Percentiles rank a stretch among this genome's conserved stretches.
phyloP scores from a whole-genome alignment of 2,113 vertebrate genomes.

The Pterocles burchelli region DNA sequence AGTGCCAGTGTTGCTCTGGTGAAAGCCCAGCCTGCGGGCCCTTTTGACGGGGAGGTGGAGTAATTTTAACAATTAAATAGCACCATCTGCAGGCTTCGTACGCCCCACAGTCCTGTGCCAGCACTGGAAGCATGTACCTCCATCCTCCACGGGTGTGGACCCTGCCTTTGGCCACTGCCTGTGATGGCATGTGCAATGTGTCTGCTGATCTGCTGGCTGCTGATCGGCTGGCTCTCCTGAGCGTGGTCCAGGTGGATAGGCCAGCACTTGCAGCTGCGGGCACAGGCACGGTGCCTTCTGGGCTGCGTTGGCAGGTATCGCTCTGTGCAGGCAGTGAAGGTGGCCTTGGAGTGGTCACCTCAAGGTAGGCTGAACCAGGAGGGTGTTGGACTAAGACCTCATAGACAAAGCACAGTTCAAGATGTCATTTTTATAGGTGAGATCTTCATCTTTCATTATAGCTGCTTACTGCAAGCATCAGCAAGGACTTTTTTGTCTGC shows the following conservation, averaged over 20 bases:
- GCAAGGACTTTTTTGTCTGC: background rate
- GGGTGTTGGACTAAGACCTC: background rate
- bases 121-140: rapidly evolving
- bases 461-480: rapidly evolving
- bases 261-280: rapidly evolving
- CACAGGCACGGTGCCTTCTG: rapidly evolving
- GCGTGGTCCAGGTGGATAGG: rapidly evolving
- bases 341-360: background rate
- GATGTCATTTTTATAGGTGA: background rate
- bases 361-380: background rate
- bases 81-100: conserved; percentile 14
- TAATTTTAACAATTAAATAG: conserved; percentile 23
- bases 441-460: background rate
- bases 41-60: background rate
- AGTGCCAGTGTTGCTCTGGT: background rate
- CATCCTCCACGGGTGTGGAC: rapidly evolving
- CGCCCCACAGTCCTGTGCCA: rapidly evolving
- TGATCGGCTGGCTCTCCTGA: background rate
- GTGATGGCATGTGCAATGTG: rapidly evolving
- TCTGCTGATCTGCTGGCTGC: background rate
- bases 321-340: background rate
- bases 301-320: rapidly evolving
- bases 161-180: background rate
- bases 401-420: background rate
- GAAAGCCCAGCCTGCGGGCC: rapidly evolving